Evolutionary conservation across 2,113 vertebrate genomes (phyloP).

Genomic region (Sminthopsis crassicaudata): DNA sequence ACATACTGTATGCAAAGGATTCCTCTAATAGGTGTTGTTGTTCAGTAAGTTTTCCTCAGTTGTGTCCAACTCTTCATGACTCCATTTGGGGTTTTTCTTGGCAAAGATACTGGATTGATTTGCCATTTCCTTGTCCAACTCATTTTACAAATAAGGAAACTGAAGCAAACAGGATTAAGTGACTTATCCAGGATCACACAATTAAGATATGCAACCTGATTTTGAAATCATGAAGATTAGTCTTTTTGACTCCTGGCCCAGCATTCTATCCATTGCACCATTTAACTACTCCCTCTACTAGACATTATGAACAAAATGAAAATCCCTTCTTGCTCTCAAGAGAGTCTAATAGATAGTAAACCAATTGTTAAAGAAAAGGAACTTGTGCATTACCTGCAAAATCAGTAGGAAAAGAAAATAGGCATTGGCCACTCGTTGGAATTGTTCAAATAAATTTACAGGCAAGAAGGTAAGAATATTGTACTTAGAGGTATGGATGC

Average conservation of each 20-base stretch:
- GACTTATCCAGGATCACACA: not conserved
- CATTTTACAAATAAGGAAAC: not conserved
- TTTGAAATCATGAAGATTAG: not conserved
- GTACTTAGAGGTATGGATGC: constrained; percentile 88
- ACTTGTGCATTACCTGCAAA: constrained; percentile 78
- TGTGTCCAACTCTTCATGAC: not conserved
- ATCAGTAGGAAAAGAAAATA: constrained; percentile 85
- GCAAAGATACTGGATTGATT: not conserved
- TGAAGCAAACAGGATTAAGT: not conserved
- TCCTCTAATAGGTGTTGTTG: not conserved
- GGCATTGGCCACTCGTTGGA: constrained; percentile 86
- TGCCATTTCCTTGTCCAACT: not conserved
- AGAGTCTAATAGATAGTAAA: not conserved
- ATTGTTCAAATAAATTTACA: constrained; percentile 89
- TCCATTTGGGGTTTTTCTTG: not conserved
- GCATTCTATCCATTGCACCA: not conserved
- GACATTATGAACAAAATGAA: not conserved
- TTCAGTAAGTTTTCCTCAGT: not conserved
- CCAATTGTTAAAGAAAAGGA: not conserved
- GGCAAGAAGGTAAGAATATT: constrained; percentile 87
- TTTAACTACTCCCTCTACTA: not conserved
- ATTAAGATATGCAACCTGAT: not conserved
- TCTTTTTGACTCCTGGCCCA: not conserved
- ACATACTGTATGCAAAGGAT: not conserved
- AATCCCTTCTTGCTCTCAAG: not conserved